phyloP scores from a whole-genome alignment of 2,888 invertebrate species.

The Tinea trinotella region DNA sequence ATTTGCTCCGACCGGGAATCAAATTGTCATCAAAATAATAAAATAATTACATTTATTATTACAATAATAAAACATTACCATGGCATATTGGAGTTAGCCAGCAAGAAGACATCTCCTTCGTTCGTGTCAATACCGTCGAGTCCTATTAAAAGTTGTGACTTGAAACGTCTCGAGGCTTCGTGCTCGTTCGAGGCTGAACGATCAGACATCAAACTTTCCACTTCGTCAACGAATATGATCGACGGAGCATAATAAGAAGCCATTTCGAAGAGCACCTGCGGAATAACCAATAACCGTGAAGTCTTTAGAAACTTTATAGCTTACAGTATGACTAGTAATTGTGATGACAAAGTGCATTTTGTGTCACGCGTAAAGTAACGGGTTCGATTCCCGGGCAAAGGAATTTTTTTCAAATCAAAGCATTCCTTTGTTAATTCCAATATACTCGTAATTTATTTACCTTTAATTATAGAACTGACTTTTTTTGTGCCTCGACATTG shows the following conservation, averaged over 20 bases:
- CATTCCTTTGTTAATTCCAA: too few species aligned
- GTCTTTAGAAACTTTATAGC: neutral
- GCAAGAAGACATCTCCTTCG: conserved; percentile 78
- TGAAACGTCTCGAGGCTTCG: conserved; percentile 89
- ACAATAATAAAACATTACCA: conserved; percentile 82
- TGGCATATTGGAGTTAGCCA: conserved; percentile 93
- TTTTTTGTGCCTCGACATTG: too few species aligned
- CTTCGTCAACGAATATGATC: conserved; percentile 93
- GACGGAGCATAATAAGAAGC: conserved; percentile 89
- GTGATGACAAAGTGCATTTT: too few species aligned
- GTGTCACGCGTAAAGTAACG: too few species aligned
- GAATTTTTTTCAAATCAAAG: too few species aligned
- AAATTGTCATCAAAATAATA: too few species aligned
- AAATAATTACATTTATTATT: neutral
- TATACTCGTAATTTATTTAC: too few species aligned
- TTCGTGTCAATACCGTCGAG: conserved; percentile 82
- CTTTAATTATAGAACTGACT: too few species aligned
- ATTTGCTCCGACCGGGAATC: too few species aligned
- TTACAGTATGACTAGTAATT: too few species aligned
- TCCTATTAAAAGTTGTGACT: conserved; percentile 89
- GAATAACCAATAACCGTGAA: neutral
- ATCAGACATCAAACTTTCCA: conserved; percentile 85
- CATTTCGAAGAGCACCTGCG: conserved; percentile 87
- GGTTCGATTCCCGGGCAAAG: too few species aligned
- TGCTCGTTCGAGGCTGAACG: conserved; percentile 79